Percentiles rank a stretch among this genome's conserved stretches.
phyloP scores from a whole-genome alignment of 2,113 vertebrate species.

The Xiphophorus couchianus region DNA sequence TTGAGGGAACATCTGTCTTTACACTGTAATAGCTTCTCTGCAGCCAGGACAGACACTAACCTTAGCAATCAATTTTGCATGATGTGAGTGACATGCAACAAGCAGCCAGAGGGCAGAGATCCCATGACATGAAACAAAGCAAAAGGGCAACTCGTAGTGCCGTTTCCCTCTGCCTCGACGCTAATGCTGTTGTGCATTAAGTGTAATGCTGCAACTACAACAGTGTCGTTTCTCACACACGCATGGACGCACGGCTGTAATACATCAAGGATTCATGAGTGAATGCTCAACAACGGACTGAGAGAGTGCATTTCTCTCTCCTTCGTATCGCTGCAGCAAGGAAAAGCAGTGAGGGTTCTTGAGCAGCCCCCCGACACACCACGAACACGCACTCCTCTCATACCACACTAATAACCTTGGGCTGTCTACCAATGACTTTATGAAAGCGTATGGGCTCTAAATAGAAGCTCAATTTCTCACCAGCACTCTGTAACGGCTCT shows the following conservation, averaged over 20 bases:
- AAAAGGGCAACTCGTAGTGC: slow-evolving; percentile 54
- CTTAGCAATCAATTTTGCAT: slow-evolving; percentile 62
- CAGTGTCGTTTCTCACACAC: slow-evolving; percentile 8
- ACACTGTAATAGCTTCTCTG: slow-evolving; percentile 41
- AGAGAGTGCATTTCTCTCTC: slow-evolving; percentile 62
- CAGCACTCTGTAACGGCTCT: slow-evolving; percentile 74
- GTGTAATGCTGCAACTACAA: slow-evolving; percentile 26
- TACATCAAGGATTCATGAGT: slow-evolving; percentile 67
- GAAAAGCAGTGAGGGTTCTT: slow-evolving; percentile 53
- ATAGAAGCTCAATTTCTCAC: slow-evolving; percentile 80
- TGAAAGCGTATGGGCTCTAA: slow-evolving; percentile 67
- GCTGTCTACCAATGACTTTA: slow-evolving; percentile 77
- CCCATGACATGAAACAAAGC: slow-evolving; percentile 49
- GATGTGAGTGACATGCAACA: slow-evolving; percentile 57
- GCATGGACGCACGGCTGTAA: slow-evolving; percentile 3
- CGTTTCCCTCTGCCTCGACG: slow-evolving; percentile 43
- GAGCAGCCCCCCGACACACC: slow-evolving; percentile 44
- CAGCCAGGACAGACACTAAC: slow-evolving; percentile 32
- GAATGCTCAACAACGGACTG: slow-evolving; percentile 56
- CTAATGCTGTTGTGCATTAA: slow-evolving; percentile 40
- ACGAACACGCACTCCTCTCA: slow-evolving; percentile 65
- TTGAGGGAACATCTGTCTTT: slow-evolving; percentile 35
- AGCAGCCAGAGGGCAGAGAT: slow-evolving; percentile 49
- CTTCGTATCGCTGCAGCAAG: slow-evolving; percentile 55
- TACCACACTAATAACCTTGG: slow-evolving; percentile 83